Evolutionary conservation across 2,888 invertebrate species (phyloP).

Genomic region (Parochlus steinenii): DNA sequence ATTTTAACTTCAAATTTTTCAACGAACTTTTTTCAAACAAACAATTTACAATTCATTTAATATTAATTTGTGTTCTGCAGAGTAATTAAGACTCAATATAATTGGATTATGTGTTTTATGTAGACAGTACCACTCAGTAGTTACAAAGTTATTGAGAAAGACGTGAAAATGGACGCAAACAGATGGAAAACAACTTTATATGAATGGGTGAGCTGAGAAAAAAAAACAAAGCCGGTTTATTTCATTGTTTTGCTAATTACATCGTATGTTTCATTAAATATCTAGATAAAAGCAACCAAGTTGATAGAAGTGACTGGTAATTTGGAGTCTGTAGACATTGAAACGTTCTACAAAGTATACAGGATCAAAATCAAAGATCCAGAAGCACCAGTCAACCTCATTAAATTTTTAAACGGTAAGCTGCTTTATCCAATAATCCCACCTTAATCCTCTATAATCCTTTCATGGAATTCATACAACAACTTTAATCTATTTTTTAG

Average conservation of each 20-base stretch:
- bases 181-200: slow-evolving; percentile 6
- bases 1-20: no score
- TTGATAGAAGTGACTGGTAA: slow-evolving; percentile 13
- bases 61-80: no score
- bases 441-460: not conserved
- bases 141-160: no score
- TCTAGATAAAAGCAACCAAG: slow-evolving; percentile 4
- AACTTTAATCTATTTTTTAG: not conserved
- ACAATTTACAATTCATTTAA: no score
- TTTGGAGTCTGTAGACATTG: slow-evolving; percentile 24
- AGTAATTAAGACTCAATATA: no score
- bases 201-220: slow-evolving; percentile 5
- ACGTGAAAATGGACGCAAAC: slow-evolving; percentile 1
- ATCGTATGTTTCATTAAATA: not conserved
- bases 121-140: no score
- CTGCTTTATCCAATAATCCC: not conserved
- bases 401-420: slow-evolving; percentile 22
- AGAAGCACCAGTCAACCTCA: slow-evolving; percentile 12
- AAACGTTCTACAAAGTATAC: slow-evolving; percentile 21
- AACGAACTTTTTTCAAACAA: no score
- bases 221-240: no score
- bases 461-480: not conserved
- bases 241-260: not conserved
- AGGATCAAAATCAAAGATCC: slow-evolving; percentile 12
- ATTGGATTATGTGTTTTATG: no score